Evolutionary conservation across 2,113 vertebrate species (phyloP).

Genomic region (Hyperopisus bebe): DNA sequence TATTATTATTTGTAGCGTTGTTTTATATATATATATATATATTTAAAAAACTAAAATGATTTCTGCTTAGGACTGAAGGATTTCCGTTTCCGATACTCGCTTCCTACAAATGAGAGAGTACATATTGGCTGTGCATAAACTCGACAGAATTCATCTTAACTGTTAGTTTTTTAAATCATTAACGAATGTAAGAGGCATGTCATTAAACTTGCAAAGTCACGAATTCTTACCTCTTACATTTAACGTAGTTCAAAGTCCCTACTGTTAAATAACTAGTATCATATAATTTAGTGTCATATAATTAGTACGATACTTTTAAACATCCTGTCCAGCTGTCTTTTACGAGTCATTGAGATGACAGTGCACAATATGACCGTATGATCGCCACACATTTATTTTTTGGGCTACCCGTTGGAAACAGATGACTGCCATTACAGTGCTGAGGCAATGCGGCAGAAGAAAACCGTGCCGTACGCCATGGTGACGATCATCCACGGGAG

Average conservation of each 20-base stretch:
- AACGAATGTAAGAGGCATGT: not conserved
- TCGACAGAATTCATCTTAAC: not conserved
- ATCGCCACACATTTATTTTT: not conserved
- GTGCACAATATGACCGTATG: not conserved
- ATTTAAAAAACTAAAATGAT: not conserved
- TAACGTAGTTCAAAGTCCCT: not conserved
- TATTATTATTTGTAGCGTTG: not conserved
- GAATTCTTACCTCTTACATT: not conserved
- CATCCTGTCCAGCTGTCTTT: not conserved
- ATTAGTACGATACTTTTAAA: not conserved
- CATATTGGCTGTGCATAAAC: not conserved
- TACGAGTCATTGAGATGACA: not conserved
- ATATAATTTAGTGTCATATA: not conserved
- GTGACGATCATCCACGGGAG: not conserved
- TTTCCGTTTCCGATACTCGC: not conserved
- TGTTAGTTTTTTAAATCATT: not conserved
- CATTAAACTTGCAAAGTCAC: not conserved
- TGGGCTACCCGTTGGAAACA: not conserved
- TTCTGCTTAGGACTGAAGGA: not conserved
- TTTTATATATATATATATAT: not conserved
- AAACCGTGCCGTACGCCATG: not conserved
- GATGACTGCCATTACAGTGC: not conserved
- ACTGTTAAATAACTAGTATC: not conserved
- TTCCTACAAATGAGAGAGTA: not conserved
- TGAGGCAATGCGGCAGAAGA: not conserved